phyloP scores from a whole-genome alignment of 2,888 invertebrate species.

The Ichneumon xanthorius region DNA sequence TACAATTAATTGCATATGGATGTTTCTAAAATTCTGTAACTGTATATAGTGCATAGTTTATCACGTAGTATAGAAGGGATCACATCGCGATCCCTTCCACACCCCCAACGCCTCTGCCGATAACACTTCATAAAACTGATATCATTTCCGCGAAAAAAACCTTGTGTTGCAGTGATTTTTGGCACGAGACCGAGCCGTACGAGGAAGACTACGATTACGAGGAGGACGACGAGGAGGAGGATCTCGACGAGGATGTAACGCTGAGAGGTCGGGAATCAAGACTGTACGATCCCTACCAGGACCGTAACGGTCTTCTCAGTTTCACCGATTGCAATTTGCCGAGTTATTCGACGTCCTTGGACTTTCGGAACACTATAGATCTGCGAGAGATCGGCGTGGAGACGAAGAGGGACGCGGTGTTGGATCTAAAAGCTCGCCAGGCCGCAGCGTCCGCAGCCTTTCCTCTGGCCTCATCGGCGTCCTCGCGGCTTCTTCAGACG shows the following conservation, averaged over 20 bases:
- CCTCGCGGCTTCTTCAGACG: constrained; percentile 77
- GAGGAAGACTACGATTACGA: constrained; percentile 76
- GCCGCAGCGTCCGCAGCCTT: constrained; percentile 69
- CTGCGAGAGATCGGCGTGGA: constrained; percentile 82
- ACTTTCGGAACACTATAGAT: constrained; percentile 82
- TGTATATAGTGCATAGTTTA: neutral
- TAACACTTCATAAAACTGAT: neutral
- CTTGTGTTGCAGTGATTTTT: constrained; percentile 70
- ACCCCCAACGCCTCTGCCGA: no score
- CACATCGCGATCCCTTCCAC: no score
- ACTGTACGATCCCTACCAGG: constrained; percentile 76
- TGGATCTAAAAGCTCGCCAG: constrained; percentile 79
- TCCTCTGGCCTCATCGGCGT: constrained; percentile 71
- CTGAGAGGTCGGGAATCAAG: constrained; percentile 86
- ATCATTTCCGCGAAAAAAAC: constrained; percentile 29
- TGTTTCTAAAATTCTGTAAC: no score
- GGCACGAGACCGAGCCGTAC: constrained; percentile 67
- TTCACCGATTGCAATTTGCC: constrained; percentile 81
- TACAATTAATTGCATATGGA: no score
- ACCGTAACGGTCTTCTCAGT: constrained; percentile 76
- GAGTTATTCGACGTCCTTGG: constrained; percentile 76
- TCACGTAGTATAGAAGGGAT: neutral
- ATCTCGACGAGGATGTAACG: constrained; percentile 75
- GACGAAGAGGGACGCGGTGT: constrained; percentile 78
- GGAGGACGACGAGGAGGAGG: constrained; percentile 80